These are phyloP conservation scores for Acanthurus lineatus DNA, from an alignment of 2,797 vertebrate species.

Conservation along the genomic window DNA sequence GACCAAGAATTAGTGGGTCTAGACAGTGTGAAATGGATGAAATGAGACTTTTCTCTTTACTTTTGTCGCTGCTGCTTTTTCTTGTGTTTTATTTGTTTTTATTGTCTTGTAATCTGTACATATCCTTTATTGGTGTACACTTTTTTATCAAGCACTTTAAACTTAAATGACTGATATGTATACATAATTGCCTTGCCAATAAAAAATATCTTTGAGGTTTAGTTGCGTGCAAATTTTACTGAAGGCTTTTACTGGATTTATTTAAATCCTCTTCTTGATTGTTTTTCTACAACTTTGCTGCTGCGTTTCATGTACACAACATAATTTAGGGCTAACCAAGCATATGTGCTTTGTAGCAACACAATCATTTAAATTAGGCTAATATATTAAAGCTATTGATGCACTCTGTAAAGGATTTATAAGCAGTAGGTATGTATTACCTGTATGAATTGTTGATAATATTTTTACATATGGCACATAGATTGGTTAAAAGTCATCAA, in stretches of 20 bases:
- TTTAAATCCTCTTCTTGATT: background rate
- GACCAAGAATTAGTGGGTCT: constrained; percentile 57
- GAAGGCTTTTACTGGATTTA: background rate
- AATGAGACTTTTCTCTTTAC: background rate
- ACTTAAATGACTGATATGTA: background rate
- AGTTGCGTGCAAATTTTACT: background rate
- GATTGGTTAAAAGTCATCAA: no score
- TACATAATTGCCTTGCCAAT: background rate
- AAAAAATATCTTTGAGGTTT: background rate
- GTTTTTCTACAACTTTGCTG: background rate
- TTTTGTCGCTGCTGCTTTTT: background rate
- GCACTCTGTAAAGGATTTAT: no score
- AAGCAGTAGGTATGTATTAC: no score
- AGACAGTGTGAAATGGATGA: background rate
- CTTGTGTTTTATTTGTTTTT: background rate
- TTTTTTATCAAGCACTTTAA: background rate
- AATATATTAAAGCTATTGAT: no score
- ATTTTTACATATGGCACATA: no score
- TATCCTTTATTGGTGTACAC: background rate
- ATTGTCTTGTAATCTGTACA: background rate
- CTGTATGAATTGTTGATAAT: no score
- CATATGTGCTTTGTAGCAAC: no score
- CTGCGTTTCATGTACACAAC: background rate
- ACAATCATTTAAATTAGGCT: no score
- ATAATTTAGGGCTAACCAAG: background rate